These are phyloP conservation scores for Antheraea mylitta DNA, from an alignment of 1,140 invertebrate species.

Conservation along the genomic window DNA sequence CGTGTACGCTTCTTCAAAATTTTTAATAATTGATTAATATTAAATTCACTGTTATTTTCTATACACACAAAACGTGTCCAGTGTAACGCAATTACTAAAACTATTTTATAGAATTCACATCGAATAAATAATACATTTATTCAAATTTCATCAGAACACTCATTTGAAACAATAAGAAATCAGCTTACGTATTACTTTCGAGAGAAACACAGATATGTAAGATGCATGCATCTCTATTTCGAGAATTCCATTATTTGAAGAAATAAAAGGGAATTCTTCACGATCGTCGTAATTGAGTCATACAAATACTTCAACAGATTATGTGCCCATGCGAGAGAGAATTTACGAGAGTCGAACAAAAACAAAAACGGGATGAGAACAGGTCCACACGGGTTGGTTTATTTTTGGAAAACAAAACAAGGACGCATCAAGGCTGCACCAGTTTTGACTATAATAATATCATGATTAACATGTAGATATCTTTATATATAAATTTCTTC, in stretches of 20 bases:
- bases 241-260: background rate
- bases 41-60: too few relatives aligned
- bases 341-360: conserved; percentile 17
- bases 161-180: too few relatives aligned
- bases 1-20: too few relatives aligned
- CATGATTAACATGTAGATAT: background rate
- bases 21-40: too few relatives aligned
- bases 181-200: too few relatives aligned
- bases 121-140: too few relatives aligned
- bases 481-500: too few relatives aligned
- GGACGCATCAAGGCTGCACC: background rate
- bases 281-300: conserved; percentile 16
- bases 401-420: conserved; percentile 8
- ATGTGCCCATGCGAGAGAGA: conserved; percentile 14
- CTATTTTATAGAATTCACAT: too few relatives aligned
- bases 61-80: too few relatives aligned
- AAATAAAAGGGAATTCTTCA: background rate
- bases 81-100: too few relatives aligned
- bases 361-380: conserved; percentile 9
- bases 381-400: background rate
- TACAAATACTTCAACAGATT: conserved; percentile 16
- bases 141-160: too few relatives aligned
- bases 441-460: background rate
- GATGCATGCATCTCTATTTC: background rate
- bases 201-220: too few relatives aligned